Base-by-base conservation (phyloP, 1,140 invertebrate species). In the Procambarus clarkii region DNA sequence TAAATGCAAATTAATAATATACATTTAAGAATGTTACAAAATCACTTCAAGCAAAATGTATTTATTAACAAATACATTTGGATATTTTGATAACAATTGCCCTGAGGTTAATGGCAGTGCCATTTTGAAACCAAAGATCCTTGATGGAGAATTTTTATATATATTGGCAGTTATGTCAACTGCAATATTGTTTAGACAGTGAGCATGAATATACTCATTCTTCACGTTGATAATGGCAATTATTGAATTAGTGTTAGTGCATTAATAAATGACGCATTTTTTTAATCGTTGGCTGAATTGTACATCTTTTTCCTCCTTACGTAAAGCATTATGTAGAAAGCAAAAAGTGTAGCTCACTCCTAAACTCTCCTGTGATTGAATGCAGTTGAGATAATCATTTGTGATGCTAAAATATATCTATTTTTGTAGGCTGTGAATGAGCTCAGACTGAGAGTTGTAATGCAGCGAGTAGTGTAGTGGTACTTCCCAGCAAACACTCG, bases 291-390 rank as follows among this genome's bases (percentile, higher is more conserved):
- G 5, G n/a, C 69, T 74, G 8, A 74, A 9, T 74, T 74, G 4
- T 34, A 74, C 60, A 64, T 64, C 60, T 64, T 74, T 74, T 9
- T 7, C 69, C 34, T 34, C 34, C 60, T 21, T 64, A 64, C 60
- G 4, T 18, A 64, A 64, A 64, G 18, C 13, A 21, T 18, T 18
- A 21, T 5, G 18, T 64, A 21, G 15, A 7, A 1, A 34, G 69
- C 34, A 74, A 81, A 81, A 81, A 24, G 50, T 81, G 54, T 81
- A 54, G 79, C 79, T 81, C 79, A 58, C 79, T 81, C 45, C 48
- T 58, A 58, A 81, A 81, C 79, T 81, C 79, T 45, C 8, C 54
- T 21, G 9, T 81, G 24, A 58, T 58, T 81, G 21, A 64, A 5
- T 81, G 48, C 54, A 58, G 48, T 54, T 44, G 50, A 54, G 21